These are phyloP conservation scores for Aptenodytes patagonicus DNA, from an alignment of 2,113 vertebrate species.

Conservation along the genomic window DNA sequence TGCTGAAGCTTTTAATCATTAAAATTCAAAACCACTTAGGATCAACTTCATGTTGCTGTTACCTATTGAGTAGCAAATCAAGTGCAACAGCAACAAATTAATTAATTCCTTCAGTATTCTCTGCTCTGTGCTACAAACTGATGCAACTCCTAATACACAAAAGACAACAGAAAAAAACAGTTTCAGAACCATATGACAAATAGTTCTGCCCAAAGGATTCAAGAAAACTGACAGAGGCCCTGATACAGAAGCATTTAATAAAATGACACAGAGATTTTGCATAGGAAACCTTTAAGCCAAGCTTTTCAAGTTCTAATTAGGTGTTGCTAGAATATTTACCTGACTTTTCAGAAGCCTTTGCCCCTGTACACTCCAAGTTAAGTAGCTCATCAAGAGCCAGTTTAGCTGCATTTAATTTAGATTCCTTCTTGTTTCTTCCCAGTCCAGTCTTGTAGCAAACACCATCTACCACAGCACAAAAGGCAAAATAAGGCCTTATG, in stretches of 20 bases:
- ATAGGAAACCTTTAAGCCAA: background rate
- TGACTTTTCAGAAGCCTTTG: conserved; percentile 45
- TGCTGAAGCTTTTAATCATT: background rate
- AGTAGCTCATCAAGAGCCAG: conserved; percentile 86
- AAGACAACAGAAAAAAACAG: background rate
- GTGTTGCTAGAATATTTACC: conserved; percentile 57
- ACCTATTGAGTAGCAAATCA: background rate
- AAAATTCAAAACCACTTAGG: background rate
- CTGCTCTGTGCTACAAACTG: background rate
- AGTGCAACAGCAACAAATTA: background rate
- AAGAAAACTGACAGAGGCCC: background rate
- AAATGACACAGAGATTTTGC: background rate
- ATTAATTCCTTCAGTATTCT: background rate
- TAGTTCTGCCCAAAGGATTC: background rate
- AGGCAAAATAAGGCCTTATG: conserved; percentile 85
- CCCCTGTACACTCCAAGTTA: conserved; percentile 57
- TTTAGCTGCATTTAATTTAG: conserved; percentile 82
- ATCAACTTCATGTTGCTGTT: background rate
- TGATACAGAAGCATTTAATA: background rate
- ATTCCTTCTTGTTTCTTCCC: conserved; percentile 88
- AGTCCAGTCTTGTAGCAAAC: conserved; percentile 86
- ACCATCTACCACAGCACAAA: conserved; percentile 89
- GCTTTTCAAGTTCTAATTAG: background rate
- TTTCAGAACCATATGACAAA: background rate
- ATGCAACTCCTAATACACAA: background rate